phyloP scores from a whole-genome alignment of 2,797 vertebrate species.

The Galagoides demidoff region DNA sequence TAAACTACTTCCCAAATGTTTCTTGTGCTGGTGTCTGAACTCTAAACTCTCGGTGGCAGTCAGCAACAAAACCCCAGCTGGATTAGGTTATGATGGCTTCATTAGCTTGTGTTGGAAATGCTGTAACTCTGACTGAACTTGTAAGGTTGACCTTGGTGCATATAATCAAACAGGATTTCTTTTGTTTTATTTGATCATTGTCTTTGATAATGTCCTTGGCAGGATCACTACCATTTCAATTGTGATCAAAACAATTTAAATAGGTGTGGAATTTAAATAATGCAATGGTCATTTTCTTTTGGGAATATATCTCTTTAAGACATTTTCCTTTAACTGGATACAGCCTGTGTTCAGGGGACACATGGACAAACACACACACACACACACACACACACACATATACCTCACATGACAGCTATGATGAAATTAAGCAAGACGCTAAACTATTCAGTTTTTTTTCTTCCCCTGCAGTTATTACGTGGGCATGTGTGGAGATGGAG shows the following conservation, averaged over 20 bases:
- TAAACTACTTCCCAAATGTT: background rate
- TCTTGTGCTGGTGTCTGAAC: background rate
- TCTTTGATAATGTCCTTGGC: background rate
- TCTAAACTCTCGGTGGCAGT: background rate
- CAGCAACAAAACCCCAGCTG: background rate
- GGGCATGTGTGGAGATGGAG: slow-evolving; percentile 88
- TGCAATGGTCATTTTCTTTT: background rate
- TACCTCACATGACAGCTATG: background rate
- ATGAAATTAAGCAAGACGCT: background rate
- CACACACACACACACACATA: background rate
- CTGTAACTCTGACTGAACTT: background rate
- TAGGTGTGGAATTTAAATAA: slow-evolving; percentile 27
- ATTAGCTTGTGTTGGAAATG: background rate
- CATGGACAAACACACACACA: background rate
- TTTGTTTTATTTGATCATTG: background rate
- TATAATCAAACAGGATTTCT: slow-evolving; percentile 17
- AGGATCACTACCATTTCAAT: background rate
- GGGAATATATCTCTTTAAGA: background rate
- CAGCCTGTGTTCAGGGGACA: background rate
- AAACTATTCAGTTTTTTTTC: background rate
- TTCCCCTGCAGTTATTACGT: slow-evolving; percentile 84
- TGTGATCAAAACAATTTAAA: slow-evolving; percentile 49
- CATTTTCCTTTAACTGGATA: fast-evolving
- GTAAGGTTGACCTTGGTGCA: background rate
- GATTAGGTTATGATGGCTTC: background rate